Percentiles rank a stretch among this genome's conserved stretches.
Evolutionary conservation across 1,140 invertebrate species (phyloP).

Genomic region (Drosophila albomicans): DNA sequence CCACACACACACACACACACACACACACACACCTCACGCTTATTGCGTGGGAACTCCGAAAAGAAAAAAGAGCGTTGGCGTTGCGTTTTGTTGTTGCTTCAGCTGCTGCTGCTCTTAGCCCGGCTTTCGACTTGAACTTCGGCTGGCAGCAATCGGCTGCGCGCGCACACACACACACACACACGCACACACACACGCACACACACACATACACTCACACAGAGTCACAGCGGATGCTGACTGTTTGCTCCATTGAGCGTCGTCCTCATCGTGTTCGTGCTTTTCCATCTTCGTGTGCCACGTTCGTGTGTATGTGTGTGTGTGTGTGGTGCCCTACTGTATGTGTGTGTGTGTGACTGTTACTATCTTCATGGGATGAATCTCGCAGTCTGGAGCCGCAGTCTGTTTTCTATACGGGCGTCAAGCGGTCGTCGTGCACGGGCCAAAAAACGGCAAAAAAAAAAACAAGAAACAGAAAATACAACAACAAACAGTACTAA

Average conservation of each 20-base stretch:
- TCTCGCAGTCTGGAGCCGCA: constrained; percentile 69
- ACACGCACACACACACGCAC: constrained; percentile 18
- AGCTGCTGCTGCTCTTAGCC: constrained; percentile 23
- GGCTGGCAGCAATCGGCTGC: constrained; percentile 21
- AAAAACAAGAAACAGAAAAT: constrained; percentile 49
- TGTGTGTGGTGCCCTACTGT: constrained; percentile 11
- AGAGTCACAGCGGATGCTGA: constrained; percentile 60
- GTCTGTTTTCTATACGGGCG: constrained; percentile 82
- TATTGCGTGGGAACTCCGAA: constrained; percentile 24
- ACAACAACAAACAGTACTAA: constrained; percentile 26
- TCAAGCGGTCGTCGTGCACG: constrained; percentile 80
- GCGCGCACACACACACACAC: constrained; percentile 29
- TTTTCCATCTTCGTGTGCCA: constrained; percentile 7
- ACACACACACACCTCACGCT: background rate
- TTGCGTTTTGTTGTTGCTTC: background rate
- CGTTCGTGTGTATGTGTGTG: constrained; percentile 27
- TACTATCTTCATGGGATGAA: constrained; percentile 78
- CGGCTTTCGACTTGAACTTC: constrained; percentile 28
- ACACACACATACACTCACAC: constrained; percentile 18
- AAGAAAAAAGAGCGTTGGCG: constrained; percentile 32
- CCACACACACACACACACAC: constrained; percentile 7
- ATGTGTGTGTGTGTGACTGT: constrained; percentile 33
- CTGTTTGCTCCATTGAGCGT: constrained; percentile 65
- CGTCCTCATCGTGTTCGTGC: constrained; percentile 19
- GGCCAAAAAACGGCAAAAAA: constrained; percentile 50